Conservation (phyloP, 1,140 invertebrate species). For the Sycophaga agraensis region DNA sequence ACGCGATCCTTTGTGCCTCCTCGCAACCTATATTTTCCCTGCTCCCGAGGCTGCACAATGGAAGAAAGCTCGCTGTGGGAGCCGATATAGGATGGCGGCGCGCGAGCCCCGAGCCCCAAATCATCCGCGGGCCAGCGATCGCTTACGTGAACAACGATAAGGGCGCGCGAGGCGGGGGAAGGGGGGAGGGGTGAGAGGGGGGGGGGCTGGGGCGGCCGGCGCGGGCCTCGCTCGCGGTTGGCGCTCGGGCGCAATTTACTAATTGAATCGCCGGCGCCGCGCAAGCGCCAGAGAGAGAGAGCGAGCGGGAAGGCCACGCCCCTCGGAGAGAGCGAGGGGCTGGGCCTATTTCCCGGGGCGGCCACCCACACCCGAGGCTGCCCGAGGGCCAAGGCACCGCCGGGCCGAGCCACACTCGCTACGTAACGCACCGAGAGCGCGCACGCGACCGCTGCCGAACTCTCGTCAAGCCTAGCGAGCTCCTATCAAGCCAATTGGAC, state of each 20-base stretch:
- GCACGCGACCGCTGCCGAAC: conserved; percentile 32
- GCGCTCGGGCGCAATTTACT: conserved; percentile 44
- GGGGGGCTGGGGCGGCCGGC: background rate
- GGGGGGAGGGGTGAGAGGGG: background rate
- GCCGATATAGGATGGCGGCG: too few species aligned
- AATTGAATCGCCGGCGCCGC: conserved; percentile 46
- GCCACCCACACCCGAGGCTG: conserved; percentile 31
- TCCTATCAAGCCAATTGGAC: too few species aligned
- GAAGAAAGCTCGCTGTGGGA: too few species aligned
- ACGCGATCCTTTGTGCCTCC: too few species aligned
- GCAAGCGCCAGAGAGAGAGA: background rate
- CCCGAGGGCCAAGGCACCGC: too few species aligned
- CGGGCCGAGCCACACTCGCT: conserved; percentile 23
- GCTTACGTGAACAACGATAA: background rate
- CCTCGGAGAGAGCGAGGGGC: conserved; percentile 19
- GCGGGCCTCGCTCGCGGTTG: background rate
- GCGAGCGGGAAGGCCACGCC: conserved; percentile 29
- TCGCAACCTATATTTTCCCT: too few species aligned
- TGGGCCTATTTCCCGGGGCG: conserved; percentile 15
- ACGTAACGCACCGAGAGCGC: conserved; percentile 35
- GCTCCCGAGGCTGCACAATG: too few species aligned
- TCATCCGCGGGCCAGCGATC: background rate
- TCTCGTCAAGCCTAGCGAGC: too few species aligned
- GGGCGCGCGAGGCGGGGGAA: background rate
- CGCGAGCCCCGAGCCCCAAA: too few species aligned